phyloP scores from a whole-genome alignment of 2,113 vertebrate species.

The Nothoprocta pentlandii region DNA sequence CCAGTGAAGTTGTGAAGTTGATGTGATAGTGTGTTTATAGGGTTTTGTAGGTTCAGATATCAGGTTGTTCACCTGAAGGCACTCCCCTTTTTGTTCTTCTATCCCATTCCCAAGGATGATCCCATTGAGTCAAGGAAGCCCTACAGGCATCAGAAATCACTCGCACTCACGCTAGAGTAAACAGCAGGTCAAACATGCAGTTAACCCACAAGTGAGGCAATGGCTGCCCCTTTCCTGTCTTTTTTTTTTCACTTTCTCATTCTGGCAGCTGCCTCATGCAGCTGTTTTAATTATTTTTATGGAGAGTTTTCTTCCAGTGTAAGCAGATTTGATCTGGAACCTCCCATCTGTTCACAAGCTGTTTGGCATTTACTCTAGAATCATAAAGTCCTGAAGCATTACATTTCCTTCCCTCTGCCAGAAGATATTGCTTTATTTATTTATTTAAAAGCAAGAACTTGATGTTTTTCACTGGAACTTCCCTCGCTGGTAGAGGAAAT shows the following conservation, averaged over 20 bases:
- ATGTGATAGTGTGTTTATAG: neutral
- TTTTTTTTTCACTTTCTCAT: neutral
- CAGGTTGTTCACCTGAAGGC: neutral
- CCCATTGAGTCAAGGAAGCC: neutral
- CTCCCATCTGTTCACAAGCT: conserved; percentile 46
- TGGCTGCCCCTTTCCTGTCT: neutral
- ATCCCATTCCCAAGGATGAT: neutral
- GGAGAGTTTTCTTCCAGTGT: conserved; percentile 19
- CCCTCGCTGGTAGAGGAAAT: neutral
- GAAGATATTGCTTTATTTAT: neutral
- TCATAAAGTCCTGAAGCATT: conserved; percentile 22
- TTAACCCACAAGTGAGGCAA: neutral
- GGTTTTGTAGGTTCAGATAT: neutral
- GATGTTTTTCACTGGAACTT: neutral
- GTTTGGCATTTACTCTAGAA: conserved; percentile 45
- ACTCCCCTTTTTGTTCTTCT: neutral
- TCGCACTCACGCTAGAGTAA: neutral
- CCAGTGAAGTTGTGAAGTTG: neutral
- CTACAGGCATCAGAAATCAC: neutral
- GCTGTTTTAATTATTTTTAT: conserved; percentile 28
- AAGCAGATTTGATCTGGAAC: conserved; percentile 51
- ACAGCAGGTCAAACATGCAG: neutral
- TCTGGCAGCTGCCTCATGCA: conserved; percentile 26
- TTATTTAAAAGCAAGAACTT: neutral
- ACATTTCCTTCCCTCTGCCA: neutral